Percentiles rank a stretch among this genome's conserved stretches.
These are phyloP conservation scores for Prietella phreatophila DNA, from an alignment of 2,113 vertebrate species.

Conservation along the genomic window DNA sequence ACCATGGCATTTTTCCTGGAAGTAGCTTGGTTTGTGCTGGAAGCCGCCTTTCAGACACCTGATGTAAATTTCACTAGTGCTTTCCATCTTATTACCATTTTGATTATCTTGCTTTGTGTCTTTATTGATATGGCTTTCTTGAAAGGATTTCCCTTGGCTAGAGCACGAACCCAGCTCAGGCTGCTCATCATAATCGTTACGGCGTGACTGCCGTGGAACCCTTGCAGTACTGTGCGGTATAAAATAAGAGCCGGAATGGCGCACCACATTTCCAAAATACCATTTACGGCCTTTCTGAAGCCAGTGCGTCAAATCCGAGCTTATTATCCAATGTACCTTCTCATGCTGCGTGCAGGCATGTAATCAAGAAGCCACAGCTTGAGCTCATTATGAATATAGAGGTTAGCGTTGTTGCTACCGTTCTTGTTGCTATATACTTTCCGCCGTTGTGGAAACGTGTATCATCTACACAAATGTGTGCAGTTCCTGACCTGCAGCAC, in stretches of 20 bases:
- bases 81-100: not conserved
- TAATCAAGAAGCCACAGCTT: conserved; percentile 39
- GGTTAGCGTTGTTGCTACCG: conserved; percentile 5
- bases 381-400: conserved; percentile 22
- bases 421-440: conserved; percentile 38
- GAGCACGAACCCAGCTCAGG: not conserved
- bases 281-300: conserved; percentile 6
- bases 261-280: not conserved
- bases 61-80: conserved; percentile 9
- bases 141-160: not conserved
- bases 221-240: not conserved
- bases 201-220: conserved; percentile 3
- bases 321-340: conserved; percentile 27
- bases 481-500: not conserved
- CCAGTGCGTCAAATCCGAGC: not conserved
- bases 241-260: not conserved
- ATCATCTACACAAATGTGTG: not conserved
- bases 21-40: conserved; percentile 1
- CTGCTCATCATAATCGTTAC: conserved; percentile 3
- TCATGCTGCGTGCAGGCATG: conserved; percentile 17
- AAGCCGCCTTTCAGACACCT: conserved; percentile 21
- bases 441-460: not conserved
- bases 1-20: not conserved
- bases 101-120: not conserved
- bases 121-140: not conserved